Evolutionary conservation across 2,113 vertebrate genomes (phyloP), one percentile per base, ranked within the genome.

Genomic region (Poecile atricapillus): DNA sequence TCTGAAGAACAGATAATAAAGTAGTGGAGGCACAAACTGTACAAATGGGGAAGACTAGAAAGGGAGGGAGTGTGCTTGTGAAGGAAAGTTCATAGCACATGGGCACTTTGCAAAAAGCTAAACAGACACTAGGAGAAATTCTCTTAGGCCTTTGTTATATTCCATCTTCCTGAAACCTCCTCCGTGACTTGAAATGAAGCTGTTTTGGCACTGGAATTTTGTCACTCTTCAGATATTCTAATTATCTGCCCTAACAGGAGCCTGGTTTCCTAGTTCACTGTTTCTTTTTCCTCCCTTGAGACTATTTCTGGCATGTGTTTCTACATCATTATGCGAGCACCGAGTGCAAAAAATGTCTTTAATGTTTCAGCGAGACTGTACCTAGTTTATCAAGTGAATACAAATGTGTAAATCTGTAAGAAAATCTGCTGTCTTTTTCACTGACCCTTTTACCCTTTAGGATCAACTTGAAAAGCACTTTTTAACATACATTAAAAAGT

Each of bases 161-260:
- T 73, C 35, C 9, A 7, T 47, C 56, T 87, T 84, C 63, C 62
- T 79, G 77, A 41, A 58, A 76, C 13, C 67, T 95, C 59, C 78
- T 85, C 19, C 17, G 2, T 77, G 53, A 65, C 79, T 24, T 64
- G 60, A 90, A 85, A 73, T 79, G 59, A 56, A 78, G 55, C 63
- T 75, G 27, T 33, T 95, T 77, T 83, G 90, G 85, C 71, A 46
- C 13, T 83, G 76, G 64, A 94, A 86, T 93, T 93, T 90, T 95
- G 93, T 90, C 85, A 68, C 55, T 94, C 90, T 85, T 95, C 55
- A 92, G 92, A 94, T 97, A 90, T 88, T 93, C 82, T 96, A 94
- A 94, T 95, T 94, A 86, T 77, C 93, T 96, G 71, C 79, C 79
- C 73, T 86, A 95, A 95, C 85, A 88, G 82, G 75, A 94, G 75